Base-by-base conservation (phyloP, 2,113 vertebrate genomes). In the Xyrauchen texanus region DNA sequence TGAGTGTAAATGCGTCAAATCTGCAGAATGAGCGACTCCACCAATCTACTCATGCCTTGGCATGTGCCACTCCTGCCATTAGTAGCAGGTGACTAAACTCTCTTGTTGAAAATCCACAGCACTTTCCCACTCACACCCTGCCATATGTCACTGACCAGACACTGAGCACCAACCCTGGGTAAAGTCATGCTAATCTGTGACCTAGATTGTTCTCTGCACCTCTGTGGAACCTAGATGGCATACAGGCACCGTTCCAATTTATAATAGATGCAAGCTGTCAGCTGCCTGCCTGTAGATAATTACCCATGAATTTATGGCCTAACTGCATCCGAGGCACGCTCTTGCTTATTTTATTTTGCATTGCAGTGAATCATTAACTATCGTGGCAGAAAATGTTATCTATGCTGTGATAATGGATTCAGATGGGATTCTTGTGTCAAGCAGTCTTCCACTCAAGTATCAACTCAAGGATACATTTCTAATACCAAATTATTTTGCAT, bases 291-390 rank as follows among this genome's bases (percentile, higher is more conserved):
- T 6, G 57, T 73, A 76, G 70, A 69, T 42, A 58, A 89, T 86
- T 84, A 82, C 81, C 73, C 53, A 57, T 87, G 83, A 77, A 82
- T 86, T 90, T 82, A 83, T 85, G 82, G 76, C 83, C 82, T 77
- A 89, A 85, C 83, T 85, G 85, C 78, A 78, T 86, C 81, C 64
- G 82, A 78, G 82, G 89, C 88, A 85, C 88, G 83, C 87, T 84
- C 83, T 79, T 51, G 80, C 79, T 88, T 88, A 82, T 89, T 91
- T 90, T 86, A 87, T 91, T 91, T 90, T 83, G 89, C 79, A 83
- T 78, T 77, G 76, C 64, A 60, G 76, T 8, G 8, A 46, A 67
- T 68, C 65, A 68, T 68, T 68, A 68, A 61, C 76, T 4, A 8
- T 15, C 51, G 1, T 68, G 76, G 10, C 53, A 67, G 13, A 34